A percentile compares a stretch with the other conserved stretches of the same genome.
phyloP scores from a whole-genome alignment of 2,113 vertebrate species.

The Syngnathus scovelli region DNA sequence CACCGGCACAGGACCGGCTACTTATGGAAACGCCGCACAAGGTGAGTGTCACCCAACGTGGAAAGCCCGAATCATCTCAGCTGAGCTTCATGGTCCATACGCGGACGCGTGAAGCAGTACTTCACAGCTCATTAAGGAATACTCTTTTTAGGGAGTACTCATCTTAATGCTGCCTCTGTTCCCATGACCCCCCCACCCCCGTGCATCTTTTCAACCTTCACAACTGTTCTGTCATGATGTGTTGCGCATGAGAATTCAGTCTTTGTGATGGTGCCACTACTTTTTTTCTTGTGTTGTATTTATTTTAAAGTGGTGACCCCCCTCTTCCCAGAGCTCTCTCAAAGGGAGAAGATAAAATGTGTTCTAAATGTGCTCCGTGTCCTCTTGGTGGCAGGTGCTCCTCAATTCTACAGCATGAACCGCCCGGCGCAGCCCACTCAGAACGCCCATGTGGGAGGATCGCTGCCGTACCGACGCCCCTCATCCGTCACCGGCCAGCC shows the following conservation, averaged over 20 bases:
- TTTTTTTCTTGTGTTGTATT: not conserved
- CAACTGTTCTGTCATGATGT: constrained; percentile 1
- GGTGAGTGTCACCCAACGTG: constrained; percentile 79
- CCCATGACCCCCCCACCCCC: not conserved
- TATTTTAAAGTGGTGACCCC: not conserved
- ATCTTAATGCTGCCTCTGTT: not conserved
- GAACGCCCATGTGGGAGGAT: constrained; percentile 83
- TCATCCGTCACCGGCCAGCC: constrained; percentile 89
- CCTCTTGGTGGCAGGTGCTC: constrained; percentile 73
- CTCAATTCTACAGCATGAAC: constrained; percentile 99
- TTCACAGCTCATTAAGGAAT: not conserved
- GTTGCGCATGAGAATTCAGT: not conserved
- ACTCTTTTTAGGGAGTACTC: not conserved
- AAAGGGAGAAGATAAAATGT: not conserved
- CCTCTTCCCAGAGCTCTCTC: not conserved
- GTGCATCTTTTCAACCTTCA: constrained; percentile 1
- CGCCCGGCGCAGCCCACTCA: constrained; percentile 81
- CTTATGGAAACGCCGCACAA: constrained; percentile 84
- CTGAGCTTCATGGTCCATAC: not conserved
- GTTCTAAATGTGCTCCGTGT: constrained; percentile 15
- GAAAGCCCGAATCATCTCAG: constrained; percentile 13
- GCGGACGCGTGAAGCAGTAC: not conserved
- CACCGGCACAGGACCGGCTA: constrained; percentile 81
- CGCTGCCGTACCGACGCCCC: constrained; percentile 90
- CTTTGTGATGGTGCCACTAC: not conserved